Evolutionary conservation across 2,113 vertebrate genomes (phyloP).

Genomic region (Pipa parva): DNA sequence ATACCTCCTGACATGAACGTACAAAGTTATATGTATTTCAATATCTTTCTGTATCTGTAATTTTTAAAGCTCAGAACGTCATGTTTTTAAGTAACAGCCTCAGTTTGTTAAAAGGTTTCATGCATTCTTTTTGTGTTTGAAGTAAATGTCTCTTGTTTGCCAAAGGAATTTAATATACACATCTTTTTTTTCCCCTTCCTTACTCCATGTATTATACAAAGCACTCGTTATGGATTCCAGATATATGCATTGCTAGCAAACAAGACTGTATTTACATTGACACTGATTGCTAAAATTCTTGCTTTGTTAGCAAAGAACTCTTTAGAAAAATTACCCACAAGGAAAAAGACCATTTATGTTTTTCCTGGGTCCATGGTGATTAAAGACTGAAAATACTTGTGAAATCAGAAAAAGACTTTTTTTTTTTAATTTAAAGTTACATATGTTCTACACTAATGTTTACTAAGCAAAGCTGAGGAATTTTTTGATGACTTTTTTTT

Average conservation of each 20-base stretch:
- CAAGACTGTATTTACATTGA: constrained; percentile 55
- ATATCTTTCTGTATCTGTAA: constrained; percentile 17
- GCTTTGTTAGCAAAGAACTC: constrained; percentile 52
- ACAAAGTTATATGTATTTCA: constrained; percentile 10
- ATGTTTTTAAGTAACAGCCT: constrained; percentile 26
- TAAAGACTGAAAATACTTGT: constrained; percentile 54
- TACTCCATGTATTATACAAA: constrained; percentile 54
- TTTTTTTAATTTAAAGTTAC: constrained; percentile 51
- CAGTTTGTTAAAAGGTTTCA: constrained; percentile 24
- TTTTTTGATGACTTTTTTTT: constrained; percentile 58
- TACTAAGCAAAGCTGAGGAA: constrained; percentile 59
- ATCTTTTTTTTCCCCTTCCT: constrained; percentile 36
- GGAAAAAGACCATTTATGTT: constrained; percentile 37
- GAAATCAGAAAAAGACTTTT: constrained; percentile 52
- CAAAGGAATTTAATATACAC: constrained; percentile 42
- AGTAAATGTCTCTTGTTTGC: constrained; percentile 38
- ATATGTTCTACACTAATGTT: constrained; percentile 56
- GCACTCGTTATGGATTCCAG: constrained; percentile 30
- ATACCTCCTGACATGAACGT: constrained; percentile 26
- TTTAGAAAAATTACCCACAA: constrained; percentile 47
- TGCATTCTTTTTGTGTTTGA: constrained; percentile 25
- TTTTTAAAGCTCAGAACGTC: constrained; percentile 9
- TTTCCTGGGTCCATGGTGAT: constrained; percentile 48
- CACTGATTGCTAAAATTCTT: constrained; percentile 53
- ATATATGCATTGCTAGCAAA: constrained; percentile 52